Conservation (phyloP, 2,888 invertebrate genomes). For the Spodoptera picta region DNA sequence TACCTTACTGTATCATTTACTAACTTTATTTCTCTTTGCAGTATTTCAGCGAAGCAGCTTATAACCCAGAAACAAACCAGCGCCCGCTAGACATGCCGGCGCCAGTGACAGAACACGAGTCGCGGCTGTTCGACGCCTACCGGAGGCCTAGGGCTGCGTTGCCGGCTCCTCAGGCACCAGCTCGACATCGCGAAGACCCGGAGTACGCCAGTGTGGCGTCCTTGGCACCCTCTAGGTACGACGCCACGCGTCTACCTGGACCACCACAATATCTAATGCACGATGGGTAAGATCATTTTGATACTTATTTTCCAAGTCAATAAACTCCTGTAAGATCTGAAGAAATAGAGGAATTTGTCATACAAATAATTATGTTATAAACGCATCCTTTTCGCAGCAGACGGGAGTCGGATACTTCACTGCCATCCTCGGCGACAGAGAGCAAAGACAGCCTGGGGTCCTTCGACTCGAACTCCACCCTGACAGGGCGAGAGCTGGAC, state of each 20-base stretch:
- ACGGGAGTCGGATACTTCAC: conserved; percentile 89
- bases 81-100: conserved; percentile 86
- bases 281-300: conserved; percentile 74
- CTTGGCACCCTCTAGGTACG: conserved; percentile 77
- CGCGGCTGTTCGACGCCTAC: conserved; percentile 86
- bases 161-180: conserved; percentile 78
- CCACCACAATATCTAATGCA: conserved; percentile 81
- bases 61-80: conserved; percentile 96
- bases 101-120: conserved; percentile 85
- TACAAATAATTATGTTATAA: not conserved
- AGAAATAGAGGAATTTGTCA: not conserved
- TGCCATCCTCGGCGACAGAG: conserved; percentile 90
- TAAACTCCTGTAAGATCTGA: not conserved
- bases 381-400: conserved; percentile 71
- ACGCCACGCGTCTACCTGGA: conserved; percentile 70
- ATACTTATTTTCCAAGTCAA: not conserved
- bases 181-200: conserved; percentile 78
- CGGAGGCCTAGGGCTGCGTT: conserved; percentile 79
- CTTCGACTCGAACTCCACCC: conserved; percentile 91
- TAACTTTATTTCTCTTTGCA: conserved; percentile 67
- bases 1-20: no score
- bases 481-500: conserved; percentile 91
- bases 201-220: conserved; percentile 85
- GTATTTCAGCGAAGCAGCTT: conserved; percentile 97
- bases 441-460: conserved; percentile 92